Base-by-base conservation (phyloP, 2,113 vertebrate genomes). In the Rhineura floridana region DNA sequence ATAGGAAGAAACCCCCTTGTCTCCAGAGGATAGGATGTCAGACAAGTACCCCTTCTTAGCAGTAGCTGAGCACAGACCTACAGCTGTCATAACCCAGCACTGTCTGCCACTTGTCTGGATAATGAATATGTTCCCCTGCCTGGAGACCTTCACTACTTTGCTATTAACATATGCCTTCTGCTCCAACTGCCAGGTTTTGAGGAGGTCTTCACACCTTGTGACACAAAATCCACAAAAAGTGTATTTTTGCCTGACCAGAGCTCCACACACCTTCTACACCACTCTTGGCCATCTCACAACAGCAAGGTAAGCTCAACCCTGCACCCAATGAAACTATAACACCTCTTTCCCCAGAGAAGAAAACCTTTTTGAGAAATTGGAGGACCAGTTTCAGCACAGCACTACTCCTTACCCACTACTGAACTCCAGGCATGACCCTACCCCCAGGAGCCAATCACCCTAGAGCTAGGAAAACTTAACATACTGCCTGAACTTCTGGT, bases 1-100 rank as follows among this genome's bases (percentile, higher is more conserved):
- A 8, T 17, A 84, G 19, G 21, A 36, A 39, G 13, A 30, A 72
- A 50, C 25, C 28, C 36, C 17, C 52, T 3, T 0, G 0, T 1
- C 3, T 15, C 39, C 90, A 81, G 79, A 76, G 30, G 19, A 50
- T 85, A 82, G 84, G 48, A 63, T 63, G 85, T 79, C 5, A 59
- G 48, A 52, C 84, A 30, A 81, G 63, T 46, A 86, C 23, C 25
- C 69, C 39, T 10, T 50, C 44, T 72, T 84, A 55, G 0, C 0
- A 82, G 63, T 46, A 36, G 19, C 85, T 1, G 17, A 2, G 19
- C 62, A n/a, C 62, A 78, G 69, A 0, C 28, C 8, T 82, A 55
- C 0, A 0, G 62, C 30, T 85, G 62, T 2, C 82, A 19, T 52
- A 44, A 30, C 55, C 25, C 33, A 39, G 33, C 36, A 63, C 8